Conservation (phyloP, 2,888 invertebrate species). For the Malthinus seriepunctatus region DNA sequence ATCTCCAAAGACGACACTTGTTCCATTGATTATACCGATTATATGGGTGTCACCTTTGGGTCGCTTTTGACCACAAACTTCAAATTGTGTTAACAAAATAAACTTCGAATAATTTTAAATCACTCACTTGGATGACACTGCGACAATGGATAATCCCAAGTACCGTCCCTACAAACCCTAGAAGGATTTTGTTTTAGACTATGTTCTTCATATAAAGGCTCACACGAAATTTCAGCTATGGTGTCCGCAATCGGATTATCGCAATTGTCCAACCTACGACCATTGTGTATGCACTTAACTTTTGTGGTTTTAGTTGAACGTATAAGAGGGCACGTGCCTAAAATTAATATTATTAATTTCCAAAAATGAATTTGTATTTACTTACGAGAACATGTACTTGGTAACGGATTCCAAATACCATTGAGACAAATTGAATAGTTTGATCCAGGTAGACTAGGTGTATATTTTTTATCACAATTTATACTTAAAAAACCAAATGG, state of each 20-base stretch:
- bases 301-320: conserved; percentile 1
- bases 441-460: neutral
- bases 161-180: conserved; percentile 16
- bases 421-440: neutral
- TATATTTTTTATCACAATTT: conserved; percentile 26
- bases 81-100: neutral
- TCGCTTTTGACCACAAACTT: conserved; percentile 46
- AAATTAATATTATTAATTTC: neutral
- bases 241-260: conserved; percentile 35
- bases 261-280: neutral
- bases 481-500: conserved; percentile 30
- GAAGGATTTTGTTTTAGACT: conserved; percentile 1
- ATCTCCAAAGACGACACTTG: conserved; percentile 4
- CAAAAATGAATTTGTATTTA: neutral
- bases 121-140: conserved; percentile 18
- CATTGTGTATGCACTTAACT: conserved; percentile 9
- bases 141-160: conserved; percentile 14
- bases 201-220: conserved; percentile 38
- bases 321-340: neutral
- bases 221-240: conserved; percentile 37
- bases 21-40: conserved; percentile 1
- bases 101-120: neutral
- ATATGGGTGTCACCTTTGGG: conserved; percentile 30
- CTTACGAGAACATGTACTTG: conserved; percentile 12
- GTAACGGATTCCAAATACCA: conserved; percentile 4